A percentile compares a stretch with the other conserved stretches of the same genome.
Conservation (phyloP, 2,113 vertebrate genomes). For the Felis chaus region DNA sequence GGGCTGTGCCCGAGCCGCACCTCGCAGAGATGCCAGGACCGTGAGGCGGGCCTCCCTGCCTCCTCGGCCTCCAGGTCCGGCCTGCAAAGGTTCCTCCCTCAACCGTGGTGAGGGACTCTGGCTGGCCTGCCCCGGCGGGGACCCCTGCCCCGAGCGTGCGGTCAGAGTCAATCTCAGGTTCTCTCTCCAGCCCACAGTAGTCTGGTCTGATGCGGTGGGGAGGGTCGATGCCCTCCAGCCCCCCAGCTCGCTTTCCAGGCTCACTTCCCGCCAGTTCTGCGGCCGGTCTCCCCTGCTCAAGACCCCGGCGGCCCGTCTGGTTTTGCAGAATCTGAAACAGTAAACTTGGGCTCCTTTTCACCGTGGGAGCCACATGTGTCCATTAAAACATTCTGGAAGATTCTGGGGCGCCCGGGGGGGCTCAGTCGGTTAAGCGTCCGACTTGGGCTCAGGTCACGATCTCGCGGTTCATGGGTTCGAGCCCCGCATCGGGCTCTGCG, state of each 20-base stretch:
- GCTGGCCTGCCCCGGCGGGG: not conserved
- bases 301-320: not conserved
- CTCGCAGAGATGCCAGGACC: too few species aligned
- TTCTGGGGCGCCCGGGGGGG: too few species aligned
- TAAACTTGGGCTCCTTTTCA: not conserved
- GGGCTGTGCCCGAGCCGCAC: not conserved
- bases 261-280: not conserved
- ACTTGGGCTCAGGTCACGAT: too few species aligned
- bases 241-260: not conserved
- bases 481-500: too few species aligned
- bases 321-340: not conserved
- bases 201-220: not conserved
- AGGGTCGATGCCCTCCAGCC: not conserved
- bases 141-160: too few species aligned
- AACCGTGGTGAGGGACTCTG: too few species aligned
- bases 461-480: too few species aligned
- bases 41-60: rapidly evolving
- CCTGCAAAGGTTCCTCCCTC: not conserved
- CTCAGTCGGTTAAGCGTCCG: too few species aligned
- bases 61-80: not conserved
- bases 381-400: not conserved
- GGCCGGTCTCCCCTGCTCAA: not conserved
- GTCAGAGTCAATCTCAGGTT: not conserved
- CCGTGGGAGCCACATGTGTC: not conserved
- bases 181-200: not conserved